Base-by-base conservation (phyloP, 2,888 invertebrate species). In the Spodoptera picta region DNA sequence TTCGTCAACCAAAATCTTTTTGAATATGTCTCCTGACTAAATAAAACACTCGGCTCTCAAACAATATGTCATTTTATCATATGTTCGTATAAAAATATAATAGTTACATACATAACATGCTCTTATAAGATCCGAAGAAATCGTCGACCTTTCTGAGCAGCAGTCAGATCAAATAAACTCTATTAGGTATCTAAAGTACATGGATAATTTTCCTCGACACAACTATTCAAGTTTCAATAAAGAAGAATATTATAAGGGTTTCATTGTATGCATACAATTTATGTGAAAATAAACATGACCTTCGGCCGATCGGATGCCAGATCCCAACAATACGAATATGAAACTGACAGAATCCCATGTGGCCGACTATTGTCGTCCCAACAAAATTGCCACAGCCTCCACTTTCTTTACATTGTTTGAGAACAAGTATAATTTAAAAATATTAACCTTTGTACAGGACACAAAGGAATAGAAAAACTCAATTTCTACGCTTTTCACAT, bases 361-460 rank as follows among this genome's bases (percentile, higher is more conserved):
- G 83, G 67, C 71, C 69, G 63, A 70, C 80, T 80, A 81, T 86
- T 86, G 84, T 87, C 72, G 67, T 81, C 70, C 72, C 72, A 57
- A 64, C 75, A 58, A 84, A 82, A 84, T 81, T 83, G 77, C 75
- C 75, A 56, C 67, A 62, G 75, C 71, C 75, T 75, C 67, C 79
- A 75, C 66, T 76, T 75, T 80, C 73, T 77, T 77, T 61, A 80
- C 65, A 81, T 81, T 85, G 80, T 84, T 82, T 71, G 73, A 53
- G 60, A 75, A 75, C 69, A 78, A 83, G 70, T 69, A 74, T 47
- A 82, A 80, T 81, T 69, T 74, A 81, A 83, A 80, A 36, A 36
- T 36, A 82, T 77, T 76, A 81, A 62, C 53, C 27, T 50, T 43
- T 56, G 6, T 67, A 70, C 31, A 66, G 14, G 36, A 60, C 48